Conservation (phyloP, 53 echinoderm and acorn worm genomes). For the Henricia sp. region DNA sequence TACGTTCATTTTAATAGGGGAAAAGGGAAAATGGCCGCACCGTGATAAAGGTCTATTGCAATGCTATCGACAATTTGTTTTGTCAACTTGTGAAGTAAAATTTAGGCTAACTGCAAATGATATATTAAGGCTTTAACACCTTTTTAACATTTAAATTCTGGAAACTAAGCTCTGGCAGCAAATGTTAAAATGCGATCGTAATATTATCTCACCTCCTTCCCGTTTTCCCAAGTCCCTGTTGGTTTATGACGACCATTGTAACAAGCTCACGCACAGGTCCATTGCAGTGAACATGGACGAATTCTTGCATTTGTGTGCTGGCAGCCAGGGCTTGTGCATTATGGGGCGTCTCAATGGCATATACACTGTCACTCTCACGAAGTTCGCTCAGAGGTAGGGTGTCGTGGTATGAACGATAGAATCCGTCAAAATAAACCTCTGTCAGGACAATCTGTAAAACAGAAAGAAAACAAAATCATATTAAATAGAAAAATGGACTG, state of each 20-base stretch:
- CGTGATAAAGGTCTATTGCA: no score
- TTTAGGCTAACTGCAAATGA: no score
- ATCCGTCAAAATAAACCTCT: conserved; percentile 94
- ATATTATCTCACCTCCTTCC: conserved; percentile 65
- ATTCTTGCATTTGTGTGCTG: conserved; percentile 77
- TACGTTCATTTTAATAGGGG: no score
- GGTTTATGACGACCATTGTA: conserved; percentile 87
- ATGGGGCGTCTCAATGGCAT: conserved; percentile 93
- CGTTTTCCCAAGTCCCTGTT: conserved; percentile 78
- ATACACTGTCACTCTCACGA: conserved; percentile 88
- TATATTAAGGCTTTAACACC: no score
- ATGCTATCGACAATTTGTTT: no score
- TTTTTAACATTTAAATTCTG: no score
- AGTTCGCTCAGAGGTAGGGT: conserved; percentile 80
- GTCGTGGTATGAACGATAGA: conserved; percentile 92
- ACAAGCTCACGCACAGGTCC: conserved; percentile 86
- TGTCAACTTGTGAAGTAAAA: no score
- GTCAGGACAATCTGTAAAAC: conserved; percentile 82
- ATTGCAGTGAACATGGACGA: conserved; percentile 88
- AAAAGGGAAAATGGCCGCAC: no score
- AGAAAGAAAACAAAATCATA: no score
- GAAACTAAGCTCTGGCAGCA: no score
- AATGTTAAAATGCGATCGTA: no score
- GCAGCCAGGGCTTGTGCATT: conserved; percentile 78
- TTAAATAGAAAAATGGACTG: no score